Percentiles rank a stretch among this genome's conserved stretches.
These are phyloP conservation scores for Drosophila testacea DNA, from an alignment of 2,888 invertebrate species.

Conservation along the genomic window DNA sequence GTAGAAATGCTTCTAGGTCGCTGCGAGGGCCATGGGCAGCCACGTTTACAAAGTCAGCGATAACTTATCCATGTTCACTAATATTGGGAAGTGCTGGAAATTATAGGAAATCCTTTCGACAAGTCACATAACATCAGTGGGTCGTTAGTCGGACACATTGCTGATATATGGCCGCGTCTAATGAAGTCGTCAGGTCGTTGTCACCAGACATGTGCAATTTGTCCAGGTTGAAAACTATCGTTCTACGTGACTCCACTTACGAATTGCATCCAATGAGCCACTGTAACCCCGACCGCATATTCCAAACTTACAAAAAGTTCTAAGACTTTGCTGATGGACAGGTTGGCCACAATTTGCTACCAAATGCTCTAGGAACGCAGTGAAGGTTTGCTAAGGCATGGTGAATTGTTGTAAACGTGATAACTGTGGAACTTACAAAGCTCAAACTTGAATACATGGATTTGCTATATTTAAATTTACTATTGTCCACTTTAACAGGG, in stretches of 20 bases:
- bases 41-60: slow-evolving; percentile 37
- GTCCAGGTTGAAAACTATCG: slow-evolving; percentile 64
- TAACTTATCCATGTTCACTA: slow-evolving; percentile 58
- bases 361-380: slow-evolving; percentile 11
- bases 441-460: background rate
- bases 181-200: slow-evolving; percentile 79
- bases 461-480: too few relatives aligned
- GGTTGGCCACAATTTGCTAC: slow-evolving; percentile 11
- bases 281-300: background rate
- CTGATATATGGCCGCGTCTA: slow-evolving; percentile 75
- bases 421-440: slow-evolving; percentile 4
- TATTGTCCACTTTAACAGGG: too few relatives aligned
- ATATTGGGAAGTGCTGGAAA: slow-evolving; percentile 60
- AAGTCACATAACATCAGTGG: slow-evolving; percentile 69
- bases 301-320: slow-evolving; percentile 4
- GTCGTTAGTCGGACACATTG: slow-evolving; percentile 60
- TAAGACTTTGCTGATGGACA: slow-evolving; percentile 6
- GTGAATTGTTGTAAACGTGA: slow-evolving; percentile 3
- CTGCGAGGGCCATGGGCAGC: slow-evolving; percentile 1
- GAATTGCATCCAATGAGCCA: slow-evolving; percentile 69
- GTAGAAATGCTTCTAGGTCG: slow-evolving; percentile 9
- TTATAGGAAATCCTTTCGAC: slow-evolving; percentile 75
- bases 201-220: slow-evolving; percentile 75
- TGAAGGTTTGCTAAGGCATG: background rate
- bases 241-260: slow-evolving; percentile 83